phyloP scores from a whole-genome alignment of 2,888 invertebrate genomes.

The Masnerella sp. region DNA sequence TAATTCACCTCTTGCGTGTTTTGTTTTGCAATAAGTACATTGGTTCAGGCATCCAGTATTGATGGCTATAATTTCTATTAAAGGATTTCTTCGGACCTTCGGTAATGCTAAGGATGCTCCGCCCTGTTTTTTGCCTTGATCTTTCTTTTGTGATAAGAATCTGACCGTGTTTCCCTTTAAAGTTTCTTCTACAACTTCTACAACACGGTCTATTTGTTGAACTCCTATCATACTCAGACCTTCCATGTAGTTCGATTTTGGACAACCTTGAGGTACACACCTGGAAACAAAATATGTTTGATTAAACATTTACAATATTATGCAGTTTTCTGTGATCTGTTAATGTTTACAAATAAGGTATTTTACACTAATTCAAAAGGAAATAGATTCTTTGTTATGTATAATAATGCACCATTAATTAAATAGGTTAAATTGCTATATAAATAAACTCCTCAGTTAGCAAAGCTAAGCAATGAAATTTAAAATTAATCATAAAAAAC shows the following conservation, averaged over 20 bases:
- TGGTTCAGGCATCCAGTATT: conserved; percentile 98
- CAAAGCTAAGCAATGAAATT: too few species aligned
- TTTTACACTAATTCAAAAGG: too few species aligned
- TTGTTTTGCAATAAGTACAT: conserved; percentile 99
- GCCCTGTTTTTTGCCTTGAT: conserved; percentile 87
- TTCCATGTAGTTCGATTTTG: conserved; percentile 83
- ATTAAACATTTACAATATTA: too few species aligned
- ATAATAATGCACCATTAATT: too few species aligned
- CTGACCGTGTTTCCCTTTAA: conserved; percentile 91
- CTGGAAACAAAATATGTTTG: conserved; percentile 60
- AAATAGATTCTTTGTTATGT: too few species aligned
- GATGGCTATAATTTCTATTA: conserved; percentile 97
- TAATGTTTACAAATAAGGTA: too few species aligned
- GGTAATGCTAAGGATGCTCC: conserved; percentile 93
- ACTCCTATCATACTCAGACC: conserved; percentile 97
- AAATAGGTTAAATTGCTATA: too few species aligned
- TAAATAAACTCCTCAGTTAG: too few species aligned
- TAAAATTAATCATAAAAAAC: too few species aligned
- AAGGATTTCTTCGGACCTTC: conserved; percentile 95
- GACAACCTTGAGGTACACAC: conserved; percentile 97
- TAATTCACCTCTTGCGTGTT: conserved; percentile 97
- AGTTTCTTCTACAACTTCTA: conserved; percentile 98
- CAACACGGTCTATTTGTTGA: conserved; percentile 97
- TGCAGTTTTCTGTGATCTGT: too few species aligned
- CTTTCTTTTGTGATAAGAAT: conserved; percentile 89